Conservation (phyloP, 1,140 invertebrate genomes). For the Drosophila pallidifrons region DNA sequence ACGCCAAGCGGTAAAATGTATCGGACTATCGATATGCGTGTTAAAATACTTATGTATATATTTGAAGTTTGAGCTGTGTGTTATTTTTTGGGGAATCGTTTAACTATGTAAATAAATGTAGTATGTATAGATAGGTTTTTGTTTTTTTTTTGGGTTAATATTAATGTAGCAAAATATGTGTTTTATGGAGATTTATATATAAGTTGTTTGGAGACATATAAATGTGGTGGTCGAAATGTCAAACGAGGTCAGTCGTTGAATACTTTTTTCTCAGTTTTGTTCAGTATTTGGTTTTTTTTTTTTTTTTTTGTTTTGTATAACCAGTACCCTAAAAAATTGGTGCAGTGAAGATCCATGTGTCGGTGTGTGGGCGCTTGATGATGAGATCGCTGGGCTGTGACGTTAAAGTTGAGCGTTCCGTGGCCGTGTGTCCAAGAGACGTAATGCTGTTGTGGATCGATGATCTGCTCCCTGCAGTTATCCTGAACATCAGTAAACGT, state of each 20-base stretch:
- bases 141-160: neutral
- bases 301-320: slow-evolving; percentile 55
- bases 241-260: slow-evolving; percentile 38
- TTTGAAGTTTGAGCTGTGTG: slow-evolving; percentile 16
- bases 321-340: slow-evolving; percentile 71
- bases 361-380: slow-evolving; percentile 15
- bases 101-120: neutral
- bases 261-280: slow-evolving; percentile 25
- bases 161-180: slow-evolving; percentile 3
- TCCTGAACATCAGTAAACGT: slow-evolving; percentile 23
- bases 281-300: slow-evolving; percentile 38
- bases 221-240: slow-evolving; percentile 29
- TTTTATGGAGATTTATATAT: slow-evolving; percentile 6
- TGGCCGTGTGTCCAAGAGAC: neutral
- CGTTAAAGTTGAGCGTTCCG: neutral
- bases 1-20: neutral
- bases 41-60: slow-evolving; percentile 41
- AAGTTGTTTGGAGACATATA: slow-evolving; percentile 18
- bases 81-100: slow-evolving; percentile 22
- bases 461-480: slow-evolving; percentile 29
- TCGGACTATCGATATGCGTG: slow-evolving; percentile 1
- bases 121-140: neutral
- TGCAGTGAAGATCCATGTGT: slow-evolving; percentile 48
- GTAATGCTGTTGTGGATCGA: slow-evolving; percentile 21
- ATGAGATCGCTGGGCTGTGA: slow-evolving; percentile 17